Evolutionary conservation across 2,888 invertebrate genomes (phyloP).

Genomic region (Sphinx pinastri): DNA sequence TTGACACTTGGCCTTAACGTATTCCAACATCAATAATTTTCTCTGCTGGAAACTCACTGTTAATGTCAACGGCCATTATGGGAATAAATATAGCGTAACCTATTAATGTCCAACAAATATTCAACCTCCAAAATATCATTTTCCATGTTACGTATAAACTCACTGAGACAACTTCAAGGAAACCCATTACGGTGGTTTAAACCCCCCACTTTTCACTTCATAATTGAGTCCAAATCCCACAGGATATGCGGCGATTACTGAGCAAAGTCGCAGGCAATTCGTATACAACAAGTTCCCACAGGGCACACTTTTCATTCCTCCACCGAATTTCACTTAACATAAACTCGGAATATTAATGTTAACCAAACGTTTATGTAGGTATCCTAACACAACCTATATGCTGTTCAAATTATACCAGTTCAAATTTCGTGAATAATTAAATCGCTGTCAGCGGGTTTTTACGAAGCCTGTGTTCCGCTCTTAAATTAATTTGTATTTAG

Average conservation of each 20-base stretch:
- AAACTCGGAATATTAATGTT: slow-evolving; percentile 46
- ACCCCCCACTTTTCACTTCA: not conserved
- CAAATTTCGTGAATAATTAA: slow-evolving; percentile 41
- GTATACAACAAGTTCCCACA: slow-evolving; percentile 15
- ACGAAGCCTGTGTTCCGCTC: not conserved
- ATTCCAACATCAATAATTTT: too few relatives aligned
- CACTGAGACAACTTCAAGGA: not conserved
- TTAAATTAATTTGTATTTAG: slow-evolving; percentile 21
- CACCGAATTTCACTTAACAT: slow-evolving; percentile 34
- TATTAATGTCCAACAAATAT: too few relatives aligned
- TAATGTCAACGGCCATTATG: too few relatives aligned
- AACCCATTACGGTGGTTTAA: not conserved
- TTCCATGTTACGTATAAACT: too few relatives aligned
- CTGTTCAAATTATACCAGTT: slow-evolving; percentile 38
- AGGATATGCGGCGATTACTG: slow-evolving; percentile 5
- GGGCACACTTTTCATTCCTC: slow-evolving; percentile 29
- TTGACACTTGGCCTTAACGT: too few relatives aligned
- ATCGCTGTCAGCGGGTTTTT: slow-evolving; percentile 14
- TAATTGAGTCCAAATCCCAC: slow-evolving; percentile 13
- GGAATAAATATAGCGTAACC: too few relatives aligned
- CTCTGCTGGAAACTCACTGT: too few relatives aligned
- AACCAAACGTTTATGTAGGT: slow-evolving; percentile 45
- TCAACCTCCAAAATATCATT: too few relatives aligned
- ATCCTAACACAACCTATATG: slow-evolving; percentile 33
- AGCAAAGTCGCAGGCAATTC: not conserved